Evolutionary conservation across 1,140 invertebrate genomes (phyloP).

Genomic region (Mycetomoellerius zeteki): DNA sequence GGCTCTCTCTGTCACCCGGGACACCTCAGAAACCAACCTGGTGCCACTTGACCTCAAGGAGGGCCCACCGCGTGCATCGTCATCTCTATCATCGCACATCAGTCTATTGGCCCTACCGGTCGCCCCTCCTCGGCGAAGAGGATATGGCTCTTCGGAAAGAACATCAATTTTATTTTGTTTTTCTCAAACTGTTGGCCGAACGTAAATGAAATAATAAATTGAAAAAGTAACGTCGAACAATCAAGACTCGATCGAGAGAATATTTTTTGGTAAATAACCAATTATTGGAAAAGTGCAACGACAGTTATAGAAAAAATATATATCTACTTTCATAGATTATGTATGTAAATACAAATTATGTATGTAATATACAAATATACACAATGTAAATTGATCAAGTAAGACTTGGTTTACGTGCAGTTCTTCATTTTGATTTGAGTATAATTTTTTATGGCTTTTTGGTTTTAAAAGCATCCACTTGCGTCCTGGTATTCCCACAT

Average conservation of each 20-base stretch:
- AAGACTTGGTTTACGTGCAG: constrained; percentile 82
- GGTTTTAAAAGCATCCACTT: constrained; percentile 59
- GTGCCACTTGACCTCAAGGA: constrained; percentile 84
- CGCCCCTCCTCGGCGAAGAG: constrained; percentile 87
- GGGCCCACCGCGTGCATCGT: constrained; percentile 82
- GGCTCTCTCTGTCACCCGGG: constrained; percentile 81
- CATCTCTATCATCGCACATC: constrained; percentile 85
- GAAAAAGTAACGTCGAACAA: constrained; percentile 75
- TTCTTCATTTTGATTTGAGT: constrained; percentile 63
- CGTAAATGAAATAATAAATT: constrained; percentile 85
- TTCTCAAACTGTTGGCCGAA: constrained; percentile 82
- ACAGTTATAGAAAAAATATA: constrained; percentile 64
- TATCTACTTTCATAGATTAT: constrained; percentile 32
- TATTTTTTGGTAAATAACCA: constrained; percentile 80
- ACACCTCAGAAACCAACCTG: constrained; percentile 83
- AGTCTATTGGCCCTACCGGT: constrained; percentile 86
- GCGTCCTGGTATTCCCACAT: constrained; percentile 84
- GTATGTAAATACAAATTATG: constrained; percentile 58
- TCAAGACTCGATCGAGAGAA: constrained; percentile 71
- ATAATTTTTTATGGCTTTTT: constrained; percentile 35
- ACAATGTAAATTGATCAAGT: constrained; percentile 87
- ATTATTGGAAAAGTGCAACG: constrained; percentile 80
- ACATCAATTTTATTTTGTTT: constrained; percentile 86
- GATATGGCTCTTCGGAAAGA: constrained; percentile 88
- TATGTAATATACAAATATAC: no score